Conservation (phyloP, 2,113 vertebrate genomes). For the Delphinapterus leucas region DNA sequence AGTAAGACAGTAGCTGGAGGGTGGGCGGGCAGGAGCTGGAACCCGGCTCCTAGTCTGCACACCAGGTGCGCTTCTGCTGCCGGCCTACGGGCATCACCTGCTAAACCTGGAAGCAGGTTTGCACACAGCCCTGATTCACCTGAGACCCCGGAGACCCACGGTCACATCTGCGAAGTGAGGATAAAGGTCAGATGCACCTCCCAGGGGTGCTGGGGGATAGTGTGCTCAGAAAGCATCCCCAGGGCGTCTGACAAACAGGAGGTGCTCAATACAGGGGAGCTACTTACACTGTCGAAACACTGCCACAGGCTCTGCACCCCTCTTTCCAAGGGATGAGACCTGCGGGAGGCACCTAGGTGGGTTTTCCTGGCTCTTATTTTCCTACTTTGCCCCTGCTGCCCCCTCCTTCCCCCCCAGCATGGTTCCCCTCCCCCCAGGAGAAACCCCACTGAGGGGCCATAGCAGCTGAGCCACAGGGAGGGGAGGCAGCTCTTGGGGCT, state of each 20-base stretch:
- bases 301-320: background rate
- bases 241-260: background rate
- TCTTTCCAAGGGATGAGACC: background rate
- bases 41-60: accelerated
- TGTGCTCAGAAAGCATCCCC: background rate
- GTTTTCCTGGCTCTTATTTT: background rate
- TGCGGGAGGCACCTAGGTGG: background rate
- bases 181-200: background rate
- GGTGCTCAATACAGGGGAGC: accelerated
- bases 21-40: background rate
- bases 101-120: background rate
- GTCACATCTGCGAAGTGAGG: background rate
- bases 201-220: no score
- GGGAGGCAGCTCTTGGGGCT: background rate
- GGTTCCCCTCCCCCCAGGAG: background rate
- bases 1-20: background rate
- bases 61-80: accelerated
- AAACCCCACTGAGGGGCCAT: background rate
- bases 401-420: accelerated
- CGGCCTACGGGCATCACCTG: background rate
- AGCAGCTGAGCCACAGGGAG: constrained; percentile 40
- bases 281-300: background rate
- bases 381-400: no score
- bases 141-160: background rate
- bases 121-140: background rate